A percentile compares a stretch with the other conserved stretches of the same genome.
These are phyloP conservation scores for Brevimyrus niger DNA, from an alignment of 2,113 vertebrate species.

Conservation along the genomic window DNA sequence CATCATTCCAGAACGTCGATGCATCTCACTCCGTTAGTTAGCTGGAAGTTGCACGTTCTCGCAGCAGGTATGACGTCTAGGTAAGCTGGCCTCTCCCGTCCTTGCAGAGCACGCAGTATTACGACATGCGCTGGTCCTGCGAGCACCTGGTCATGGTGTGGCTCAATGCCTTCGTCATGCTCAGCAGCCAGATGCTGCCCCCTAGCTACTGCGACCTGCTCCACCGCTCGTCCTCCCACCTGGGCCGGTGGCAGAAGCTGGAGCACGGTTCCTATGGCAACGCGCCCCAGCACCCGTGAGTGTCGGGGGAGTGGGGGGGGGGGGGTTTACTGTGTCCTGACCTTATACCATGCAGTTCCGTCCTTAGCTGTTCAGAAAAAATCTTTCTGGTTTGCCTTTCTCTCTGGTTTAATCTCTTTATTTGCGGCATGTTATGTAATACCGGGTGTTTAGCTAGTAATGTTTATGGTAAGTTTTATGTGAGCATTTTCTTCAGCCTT, in stretches of 20 bases:
- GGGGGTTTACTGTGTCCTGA: too few species aligned
- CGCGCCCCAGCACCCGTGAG: conserved; percentile 93
- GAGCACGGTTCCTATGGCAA: conserved; percentile 96
- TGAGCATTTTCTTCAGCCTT: background rate
- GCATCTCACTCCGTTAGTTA: background rate
- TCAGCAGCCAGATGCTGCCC: conserved; percentile 90
- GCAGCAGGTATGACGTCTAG: background rate
- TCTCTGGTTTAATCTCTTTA: background rate
- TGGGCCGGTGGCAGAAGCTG: conserved; percentile 95
- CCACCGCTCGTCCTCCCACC: conserved; percentile 88
- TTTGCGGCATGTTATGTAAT: background rate
- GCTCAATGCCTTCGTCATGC: conserved; percentile 99
- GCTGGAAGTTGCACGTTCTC: background rate
- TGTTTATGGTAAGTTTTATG: background rate
- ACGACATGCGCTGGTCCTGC: conserved; percentile 99
- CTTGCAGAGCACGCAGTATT: conserved; percentile 93
- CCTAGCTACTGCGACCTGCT: conserved; percentile 94
- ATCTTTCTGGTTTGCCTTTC: background rate
- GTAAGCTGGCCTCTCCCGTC: background rate
- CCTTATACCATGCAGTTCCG: background rate
- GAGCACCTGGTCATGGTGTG: conserved; percentile 99
- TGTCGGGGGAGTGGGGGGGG: conserved; percentile 51
- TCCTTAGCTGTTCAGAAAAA: background rate
- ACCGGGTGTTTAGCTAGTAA: background rate
- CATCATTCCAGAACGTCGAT: background rate